A percentile compares a stretch with the other conserved stretches of the same genome.
Evolutionary conservation across 2,888 invertebrate genomes (phyloP).

Genomic region (Morpho deidamia): DNA sequence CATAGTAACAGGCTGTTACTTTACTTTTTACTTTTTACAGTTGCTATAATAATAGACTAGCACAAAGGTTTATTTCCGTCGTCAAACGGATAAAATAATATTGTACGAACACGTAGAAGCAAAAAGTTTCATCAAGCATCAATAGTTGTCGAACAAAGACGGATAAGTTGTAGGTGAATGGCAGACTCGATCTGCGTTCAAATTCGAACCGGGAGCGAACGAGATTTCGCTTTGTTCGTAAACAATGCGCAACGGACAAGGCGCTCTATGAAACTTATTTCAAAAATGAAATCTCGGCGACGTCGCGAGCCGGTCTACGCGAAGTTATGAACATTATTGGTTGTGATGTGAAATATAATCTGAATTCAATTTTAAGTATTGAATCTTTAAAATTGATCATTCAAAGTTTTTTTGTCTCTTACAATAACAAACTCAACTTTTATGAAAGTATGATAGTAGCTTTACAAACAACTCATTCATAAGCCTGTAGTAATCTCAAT

Average conservation of each 20-base stretch:
- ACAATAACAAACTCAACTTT: no score
- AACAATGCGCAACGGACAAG: slow-evolving; percentile 61
- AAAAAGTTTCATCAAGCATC: slow-evolving; percentile 56
- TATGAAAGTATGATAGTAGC: no score
- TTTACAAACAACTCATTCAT: no score
- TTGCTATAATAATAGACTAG: background rate
- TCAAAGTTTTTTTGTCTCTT: no score
- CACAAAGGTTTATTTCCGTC: slow-evolving; percentile 3
- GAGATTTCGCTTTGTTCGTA: slow-evolving; percentile 61
- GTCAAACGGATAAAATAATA: slow-evolving; percentile 23
- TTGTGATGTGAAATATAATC: background rate
- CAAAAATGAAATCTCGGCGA: slow-evolving; percentile 29
- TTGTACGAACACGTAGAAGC: slow-evolving; percentile 35
- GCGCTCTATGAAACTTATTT: slow-evolving; percentile 56
- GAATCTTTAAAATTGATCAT: background rate
- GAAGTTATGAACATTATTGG: slow-evolving; percentile 7
- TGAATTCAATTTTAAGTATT: background rate
- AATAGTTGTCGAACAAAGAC: slow-evolving; percentile 63
- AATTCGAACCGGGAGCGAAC: slow-evolving; percentile 44
- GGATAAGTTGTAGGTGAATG: slow-evolving; percentile 53
- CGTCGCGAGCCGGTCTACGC: background rate
- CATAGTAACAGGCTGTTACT: no score
- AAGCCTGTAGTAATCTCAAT: no score
- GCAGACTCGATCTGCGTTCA: slow-evolving; percentile 45
- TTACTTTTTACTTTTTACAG: no score